Evolutionary conservation across 2,797 vertebrate genomes (phyloP).

Genomic region (Sciaenops ocellatus): DNA sequence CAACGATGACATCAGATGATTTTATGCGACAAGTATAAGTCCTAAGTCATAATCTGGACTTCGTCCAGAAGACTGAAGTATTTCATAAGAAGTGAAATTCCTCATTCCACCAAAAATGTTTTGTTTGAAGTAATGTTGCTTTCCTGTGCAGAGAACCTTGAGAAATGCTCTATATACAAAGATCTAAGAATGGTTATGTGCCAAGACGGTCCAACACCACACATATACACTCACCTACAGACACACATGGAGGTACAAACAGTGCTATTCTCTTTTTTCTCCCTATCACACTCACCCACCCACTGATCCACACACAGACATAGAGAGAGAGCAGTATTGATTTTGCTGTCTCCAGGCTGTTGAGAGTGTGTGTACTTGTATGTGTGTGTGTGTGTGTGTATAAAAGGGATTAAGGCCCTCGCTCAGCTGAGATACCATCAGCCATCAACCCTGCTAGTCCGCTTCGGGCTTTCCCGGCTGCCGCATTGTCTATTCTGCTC

Average conservation of each 20-base stretch:
- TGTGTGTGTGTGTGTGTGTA: constrained; percentile 50
- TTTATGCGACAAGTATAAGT: too few species aligned
- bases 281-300: constrained; percentile 69
- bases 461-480: constrained; percentile 98
- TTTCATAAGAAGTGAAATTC: constrained; percentile 16
- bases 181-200: constrained; percentile 71
- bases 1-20: background rate
- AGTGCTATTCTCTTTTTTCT: constrained; percentile 48
- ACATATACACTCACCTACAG: constrained; percentile 30
- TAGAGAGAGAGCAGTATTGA: constrained; percentile 85
- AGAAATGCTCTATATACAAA: constrained; percentile 31
- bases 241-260: constrained; percentile 47
- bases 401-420: constrained; percentile 95
- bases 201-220: constrained; percentile 38
- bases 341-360: constrained; percentile 89
- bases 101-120: background rate
- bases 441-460: constrained; percentile 93
- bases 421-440: constrained; percentile 97
- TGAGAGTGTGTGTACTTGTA: constrained; percentile 81
- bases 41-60: background rate
- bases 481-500: constrained; percentile 99
- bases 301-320: constrained; percentile 65
- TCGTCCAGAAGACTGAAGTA: background rate
- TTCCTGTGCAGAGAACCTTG: constrained; percentile 13
- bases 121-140: constrained; percentile 7